Percentiles rank a stretch among this genome's conserved stretches.
phyloP scores from a whole-genome alignment of 2,888 invertebrate genomes.

The Chloroclystis v-ata region DNA sequence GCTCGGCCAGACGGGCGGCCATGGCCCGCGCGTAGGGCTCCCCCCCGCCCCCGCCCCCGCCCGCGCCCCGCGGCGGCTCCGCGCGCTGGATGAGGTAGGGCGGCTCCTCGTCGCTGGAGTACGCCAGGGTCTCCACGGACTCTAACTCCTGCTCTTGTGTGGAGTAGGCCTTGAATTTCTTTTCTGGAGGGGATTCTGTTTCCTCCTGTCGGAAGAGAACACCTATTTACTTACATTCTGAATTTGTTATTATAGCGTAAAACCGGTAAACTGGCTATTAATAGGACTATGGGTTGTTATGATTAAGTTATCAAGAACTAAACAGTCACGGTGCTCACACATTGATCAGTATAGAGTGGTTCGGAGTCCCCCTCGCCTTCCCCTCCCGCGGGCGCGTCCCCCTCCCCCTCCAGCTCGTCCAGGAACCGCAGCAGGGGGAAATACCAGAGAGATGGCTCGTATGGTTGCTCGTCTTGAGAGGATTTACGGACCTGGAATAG shows the following conservation, averaged over 20 bases:
- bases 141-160: too few species aligned
- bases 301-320: too few species aligned
- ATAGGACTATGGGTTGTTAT: too few species aligned
- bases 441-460: slow-evolving; percentile 1
- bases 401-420: background rate
- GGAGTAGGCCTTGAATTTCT: background rate
- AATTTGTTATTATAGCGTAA: too few species aligned
- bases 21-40: background rate
- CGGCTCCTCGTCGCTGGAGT: background rate
- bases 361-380: background rate
- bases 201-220: too few species aligned
- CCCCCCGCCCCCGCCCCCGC: background rate
- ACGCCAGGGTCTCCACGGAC: background rate
- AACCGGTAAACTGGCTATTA: too few species aligned
- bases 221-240: too few species aligned
- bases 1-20: background rate
- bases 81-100: background rate
- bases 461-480: background rate
- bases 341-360: background rate
- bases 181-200: background rate
- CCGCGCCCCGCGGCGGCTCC: too few species aligned
- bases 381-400: background rate
- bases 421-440: background rate
- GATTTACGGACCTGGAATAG: background rate
- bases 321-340: too few species aligned